Evolutionary conservation across 2,113 vertebrate genomes (phyloP), one percentile per base, ranked within the genome.

Genomic region (Tympanuchus pallidicinctus): DNA sequence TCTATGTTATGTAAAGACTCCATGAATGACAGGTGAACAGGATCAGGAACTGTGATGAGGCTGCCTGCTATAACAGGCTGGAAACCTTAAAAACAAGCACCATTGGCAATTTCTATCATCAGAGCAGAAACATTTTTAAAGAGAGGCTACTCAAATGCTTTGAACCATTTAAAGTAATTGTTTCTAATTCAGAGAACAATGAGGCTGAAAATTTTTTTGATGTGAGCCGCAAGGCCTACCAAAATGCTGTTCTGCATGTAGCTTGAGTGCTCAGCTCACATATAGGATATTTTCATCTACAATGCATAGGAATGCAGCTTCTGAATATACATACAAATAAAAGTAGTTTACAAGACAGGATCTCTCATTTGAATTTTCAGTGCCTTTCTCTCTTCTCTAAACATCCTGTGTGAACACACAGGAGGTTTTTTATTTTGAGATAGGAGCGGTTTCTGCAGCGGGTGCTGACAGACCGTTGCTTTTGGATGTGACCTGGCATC

Each of bases 51-150:
- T 85, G 95, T 88, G 57, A 98, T 96, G 84, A 98, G 75, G 82
- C 95, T 94, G 63, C 97, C 97, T 93, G 38, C 95, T 96, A 56
- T 97, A 93, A 79, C 95, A 95, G 80, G 98, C 98, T 96, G 96
- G 80, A 97, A 95, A 97, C 87, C 13, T 92, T 22, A 40, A 72
- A 82, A 32, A 2, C 43, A 28, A 86, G 38, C 34, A 78, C 38
- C 38, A 20, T 65, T 81, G 86, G 57, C 28, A 54, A 65, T 73
- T 54, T 61, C 18, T 71, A 47, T 72, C 42, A 63, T 45, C 45
- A 66, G 75, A 82, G 30, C 16, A 40, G 56, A 76, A 61, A 4
- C 28, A 24, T 36, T 27, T 66, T 86, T 50, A 45, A 30, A 48
- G 6, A 50, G 32, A 65, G 28, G 32, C 43, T 82, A 94, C 43